Conservation (phyloP, 2,797 vertebrate species). For the Schizopygopsis pylzovi region DNA sequence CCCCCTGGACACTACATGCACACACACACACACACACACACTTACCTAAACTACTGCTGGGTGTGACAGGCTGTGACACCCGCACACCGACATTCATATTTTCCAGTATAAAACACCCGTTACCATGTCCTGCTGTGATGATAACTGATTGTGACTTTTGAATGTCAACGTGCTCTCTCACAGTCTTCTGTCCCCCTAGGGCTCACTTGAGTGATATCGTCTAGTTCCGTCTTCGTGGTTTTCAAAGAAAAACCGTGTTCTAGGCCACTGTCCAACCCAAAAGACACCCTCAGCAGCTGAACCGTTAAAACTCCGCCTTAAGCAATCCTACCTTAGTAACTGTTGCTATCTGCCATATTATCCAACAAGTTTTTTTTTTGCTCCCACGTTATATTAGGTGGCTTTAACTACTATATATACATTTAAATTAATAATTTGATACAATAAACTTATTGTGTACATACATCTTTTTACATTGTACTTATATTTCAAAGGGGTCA, state of each 20-base stretch:
- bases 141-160: slow-evolving; percentile 22
- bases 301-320: neutral
- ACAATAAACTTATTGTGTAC: no score
- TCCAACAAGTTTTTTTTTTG: neutral
- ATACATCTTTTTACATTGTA: no score
- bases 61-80: slow-evolving; percentile 16
- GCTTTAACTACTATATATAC: neutral
- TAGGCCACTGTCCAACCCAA: neutral
- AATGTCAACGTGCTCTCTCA: slow-evolving; percentile 12
- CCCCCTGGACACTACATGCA: slow-evolving; percentile 7
- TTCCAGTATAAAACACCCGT: slow-evolving; percentile 46
- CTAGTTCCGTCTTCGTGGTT: neutral
- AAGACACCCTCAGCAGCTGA: neutral
- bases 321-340: neutral
- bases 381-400: neutral
- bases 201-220: neutral
- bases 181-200: neutral
- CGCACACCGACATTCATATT: slow-evolving; percentile 82
- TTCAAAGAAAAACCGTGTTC: neutral
- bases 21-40: slow-evolving; percentile 35
- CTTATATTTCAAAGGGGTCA: no score
- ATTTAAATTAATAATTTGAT: neutral
- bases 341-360: neutral
- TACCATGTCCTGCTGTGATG: slow-evolving; percentile 8
- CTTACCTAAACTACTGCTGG: neutral